These are phyloP conservation scores for Valencia hispanica DNA, from an alignment of 2,797 vertebrate genomes.

Conservation along the genomic window DNA sequence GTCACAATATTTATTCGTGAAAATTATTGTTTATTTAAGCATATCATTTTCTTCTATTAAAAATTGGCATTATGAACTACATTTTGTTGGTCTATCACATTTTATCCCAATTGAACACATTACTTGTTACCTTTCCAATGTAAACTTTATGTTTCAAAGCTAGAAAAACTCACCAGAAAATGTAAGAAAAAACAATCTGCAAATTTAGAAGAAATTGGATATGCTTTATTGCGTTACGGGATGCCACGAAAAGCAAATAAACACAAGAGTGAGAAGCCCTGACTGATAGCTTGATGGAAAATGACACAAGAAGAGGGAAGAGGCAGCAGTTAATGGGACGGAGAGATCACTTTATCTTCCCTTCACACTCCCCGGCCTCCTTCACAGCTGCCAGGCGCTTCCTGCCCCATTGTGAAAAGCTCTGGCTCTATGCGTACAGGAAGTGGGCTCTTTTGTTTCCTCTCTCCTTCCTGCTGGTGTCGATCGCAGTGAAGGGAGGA, in stretches of 20 bases:
- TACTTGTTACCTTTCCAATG: neutral
- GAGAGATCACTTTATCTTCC: conserved; percentile 65
- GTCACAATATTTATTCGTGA: neutral
- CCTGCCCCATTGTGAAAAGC: conserved; percentile 74
- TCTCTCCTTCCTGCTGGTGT: conserved; percentile 75
- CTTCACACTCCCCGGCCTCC: conserved; percentile 67
- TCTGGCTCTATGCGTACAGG: conserved; percentile 67
- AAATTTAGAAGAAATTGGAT: conserved; percentile 3
- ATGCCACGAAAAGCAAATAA: conserved; percentile 26
- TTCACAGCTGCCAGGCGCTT: conserved; percentile 75
- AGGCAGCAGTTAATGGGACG: conserved; percentile 41
- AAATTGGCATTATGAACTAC: neutral
- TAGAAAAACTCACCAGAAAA: no score
- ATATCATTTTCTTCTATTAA: neutral
- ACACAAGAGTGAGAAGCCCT: conserved; percentile 15
- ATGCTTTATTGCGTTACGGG: conserved; percentile 8
- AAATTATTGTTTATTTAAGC: neutral
- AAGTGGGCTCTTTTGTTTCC: conserved; percentile 78
- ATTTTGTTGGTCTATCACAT: neutral
- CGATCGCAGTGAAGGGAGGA: conserved; percentile 34
- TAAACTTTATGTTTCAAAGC: neutral
- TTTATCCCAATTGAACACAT: neutral
- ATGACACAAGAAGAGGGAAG: conserved; percentile 32
- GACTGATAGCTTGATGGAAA: conserved; percentile 44
- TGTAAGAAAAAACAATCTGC: neutral